These are phyloP conservation scores for Sminthopsis crassicaudata DNA, from an alignment of 2,113 vertebrate species.

Conservation along the genomic window DNA sequence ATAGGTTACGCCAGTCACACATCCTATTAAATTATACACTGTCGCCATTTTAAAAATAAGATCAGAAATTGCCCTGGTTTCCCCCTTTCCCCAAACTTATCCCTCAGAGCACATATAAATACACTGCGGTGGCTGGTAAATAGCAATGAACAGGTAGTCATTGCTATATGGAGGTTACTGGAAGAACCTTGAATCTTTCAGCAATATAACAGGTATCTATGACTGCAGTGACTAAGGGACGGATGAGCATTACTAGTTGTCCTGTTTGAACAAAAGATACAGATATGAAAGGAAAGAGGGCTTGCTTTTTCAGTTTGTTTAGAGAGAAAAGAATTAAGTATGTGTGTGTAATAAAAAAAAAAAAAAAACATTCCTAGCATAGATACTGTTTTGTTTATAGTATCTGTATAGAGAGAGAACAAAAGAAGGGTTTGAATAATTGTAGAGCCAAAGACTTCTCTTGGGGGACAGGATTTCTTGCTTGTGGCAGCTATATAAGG, in stretches of 20 bases:
- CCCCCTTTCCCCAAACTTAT: conserved; percentile 22
- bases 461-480: neutral
- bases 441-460: neutral
- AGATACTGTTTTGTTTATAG: neutral
- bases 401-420: neutral
- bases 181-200: conserved; percentile 24
- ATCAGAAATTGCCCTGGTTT: conserved; percentile 43
- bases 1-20: neutral
- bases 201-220: neutral
- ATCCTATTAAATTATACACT: conserved; percentile 57
- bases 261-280: neutral
- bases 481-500: neutral
- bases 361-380: neutral
- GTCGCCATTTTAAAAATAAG: conserved; percentile 54
- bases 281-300: neutral
- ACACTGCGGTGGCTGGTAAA: conserved; percentile 19
- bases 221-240: neutral
- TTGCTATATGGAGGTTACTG: conserved; percentile 11
- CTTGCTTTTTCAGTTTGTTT: neutral
- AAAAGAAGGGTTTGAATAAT: neutral
- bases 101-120: conserved; percentile 35
- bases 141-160: conserved; percentile 34
- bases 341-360: neutral
- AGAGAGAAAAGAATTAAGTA: neutral
- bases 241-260: neutral